Conservation (phyloP, 2,797 vertebrate genomes). For the Remorina albescens region DNA sequence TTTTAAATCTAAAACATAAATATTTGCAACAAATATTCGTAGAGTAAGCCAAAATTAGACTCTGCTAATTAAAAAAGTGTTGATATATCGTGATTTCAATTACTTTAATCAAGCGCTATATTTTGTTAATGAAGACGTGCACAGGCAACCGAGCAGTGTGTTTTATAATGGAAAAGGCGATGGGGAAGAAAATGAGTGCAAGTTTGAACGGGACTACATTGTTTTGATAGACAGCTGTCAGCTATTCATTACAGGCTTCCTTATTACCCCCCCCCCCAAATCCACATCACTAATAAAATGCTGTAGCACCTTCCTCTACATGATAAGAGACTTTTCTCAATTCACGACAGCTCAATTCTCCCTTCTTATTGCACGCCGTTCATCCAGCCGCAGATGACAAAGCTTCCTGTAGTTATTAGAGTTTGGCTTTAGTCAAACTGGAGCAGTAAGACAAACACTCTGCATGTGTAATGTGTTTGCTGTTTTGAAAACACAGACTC, state of each 20-base stretch:
- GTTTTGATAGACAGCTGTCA: conserved; percentile 80
- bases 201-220: conserved; percentile 36
- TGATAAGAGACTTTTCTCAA: conserved; percentile 57
- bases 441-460: conserved; percentile 5
- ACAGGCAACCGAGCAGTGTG: conserved; percentile 20
- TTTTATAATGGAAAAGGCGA: conserved; percentile 55
- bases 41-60: background rate
- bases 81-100: conserved; percentile 11
- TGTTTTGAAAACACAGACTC: conserved; percentile 15
- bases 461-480: background rate
- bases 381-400: conserved; percentile 41
- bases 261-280: conserved; percentile 59
- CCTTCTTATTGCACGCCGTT: conserved; percentile 63
- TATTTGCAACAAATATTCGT: background rate
- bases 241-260: conserved; percentile 58
- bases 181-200: conserved; percentile 67
- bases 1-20: no score
- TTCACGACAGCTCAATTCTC: conserved; percentile 66
- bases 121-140: conserved; percentile 56
- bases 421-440: conserved; percentile 4
- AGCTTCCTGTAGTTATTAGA: conserved; percentile 3
- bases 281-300: conserved; percentile 51
- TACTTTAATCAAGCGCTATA: conserved; percentile 28
- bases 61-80: background rate
- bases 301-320: conserved; percentile 42